Evolutionary conservation across 2,113 vertebrate species (phyloP), one percentile per base, ranked within the genome.

Genomic region (Sialia sialis): DNA sequence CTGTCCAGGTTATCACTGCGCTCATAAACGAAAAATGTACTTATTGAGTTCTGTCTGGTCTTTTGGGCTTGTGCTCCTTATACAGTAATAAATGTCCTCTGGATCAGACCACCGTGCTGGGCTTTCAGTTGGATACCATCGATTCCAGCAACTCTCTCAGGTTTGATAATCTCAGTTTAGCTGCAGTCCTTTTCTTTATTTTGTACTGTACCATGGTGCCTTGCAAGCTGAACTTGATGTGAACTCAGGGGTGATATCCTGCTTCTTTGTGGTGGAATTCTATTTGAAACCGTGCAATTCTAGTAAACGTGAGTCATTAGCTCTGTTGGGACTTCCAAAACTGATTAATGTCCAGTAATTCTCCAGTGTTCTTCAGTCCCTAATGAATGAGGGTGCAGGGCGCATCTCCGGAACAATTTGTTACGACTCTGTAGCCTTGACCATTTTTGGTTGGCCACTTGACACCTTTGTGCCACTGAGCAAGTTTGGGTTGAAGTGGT

Each of bases 41-140:
- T 96, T 96, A 84, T 74, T 94, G 96, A 78, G 29, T 94, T 93
- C 80, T 84, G 74, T 83, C 81, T 94, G 22, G 84, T 84, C 58
- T 84, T 72, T 56, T 83, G 88, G 59, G 22, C 44, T 56, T 22
- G 56, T 83, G 62, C 41, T 86, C 87, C 83, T 95, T 95, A 87
- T 58, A 87, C 41, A 92, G 75, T 66, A 87, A 94, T 88, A 95
- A 95, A 59, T 76, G 93, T 63, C 90, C 70, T 48, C 59, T 87
- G 85, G 80, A 95, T 90, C 80, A 93, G 94, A 96, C 79, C 91
- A 93, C 91, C 52, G 0, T 56, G 88, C n/a, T 52, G 52, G 54
- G 49, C 29, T 92, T 89, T 89, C 85, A 89, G 0, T 54, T 93
- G 87, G 26, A 95, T 75, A 89, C 89, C 89, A 87, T 30, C 70